Percentiles rank a stretch among this genome's conserved stretches.
These are phyloP conservation scores for Podarcis muralis DNA, from an alignment of 2,113 vertebrate genomes.

Conservation along the genomic window DNA sequence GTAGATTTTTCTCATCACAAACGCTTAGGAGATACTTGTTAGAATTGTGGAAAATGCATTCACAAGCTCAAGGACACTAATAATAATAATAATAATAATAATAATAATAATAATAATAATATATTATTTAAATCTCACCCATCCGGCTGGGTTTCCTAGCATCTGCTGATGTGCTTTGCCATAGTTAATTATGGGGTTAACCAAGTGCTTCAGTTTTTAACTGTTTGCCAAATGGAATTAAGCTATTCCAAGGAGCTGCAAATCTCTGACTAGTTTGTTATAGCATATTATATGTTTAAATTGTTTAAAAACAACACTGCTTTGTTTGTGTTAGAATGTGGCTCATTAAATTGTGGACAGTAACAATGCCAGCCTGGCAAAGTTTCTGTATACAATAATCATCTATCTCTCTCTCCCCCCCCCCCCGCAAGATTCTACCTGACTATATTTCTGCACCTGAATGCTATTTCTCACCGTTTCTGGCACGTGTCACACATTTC, in stretches of 20 bases:
- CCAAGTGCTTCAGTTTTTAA: background rate
- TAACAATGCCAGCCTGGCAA: slow-evolving; percentile 9
- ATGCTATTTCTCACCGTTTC: background rate
- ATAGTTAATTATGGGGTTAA: background rate
- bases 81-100: no score
- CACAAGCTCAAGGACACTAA: background rate
- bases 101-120: no score
- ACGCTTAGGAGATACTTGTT: background rate
- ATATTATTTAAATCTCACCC: background rate
- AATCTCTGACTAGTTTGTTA: slow-evolving; percentile 14
- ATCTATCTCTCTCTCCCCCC: background rate
- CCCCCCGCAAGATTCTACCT: background rate
- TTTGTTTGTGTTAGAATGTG: slow-evolving; percentile 25
- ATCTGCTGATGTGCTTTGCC: background rate
- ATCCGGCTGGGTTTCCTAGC: background rate
- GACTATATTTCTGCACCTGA: background rate
- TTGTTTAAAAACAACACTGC: slow-evolving; percentile 16
- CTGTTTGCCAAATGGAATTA: background rate
- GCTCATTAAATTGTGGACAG: slow-evolving; percentile 2
- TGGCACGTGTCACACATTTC: slow-evolving; percentile 17
- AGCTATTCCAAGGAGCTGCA: background rate
- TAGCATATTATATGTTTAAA: background rate
- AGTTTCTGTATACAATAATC: background rate
- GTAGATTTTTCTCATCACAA: background rate
- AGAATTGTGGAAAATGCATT: background rate